Conservation (phyloP, 2,113 vertebrate species). For the Rhinoderma darwinii region DNA sequence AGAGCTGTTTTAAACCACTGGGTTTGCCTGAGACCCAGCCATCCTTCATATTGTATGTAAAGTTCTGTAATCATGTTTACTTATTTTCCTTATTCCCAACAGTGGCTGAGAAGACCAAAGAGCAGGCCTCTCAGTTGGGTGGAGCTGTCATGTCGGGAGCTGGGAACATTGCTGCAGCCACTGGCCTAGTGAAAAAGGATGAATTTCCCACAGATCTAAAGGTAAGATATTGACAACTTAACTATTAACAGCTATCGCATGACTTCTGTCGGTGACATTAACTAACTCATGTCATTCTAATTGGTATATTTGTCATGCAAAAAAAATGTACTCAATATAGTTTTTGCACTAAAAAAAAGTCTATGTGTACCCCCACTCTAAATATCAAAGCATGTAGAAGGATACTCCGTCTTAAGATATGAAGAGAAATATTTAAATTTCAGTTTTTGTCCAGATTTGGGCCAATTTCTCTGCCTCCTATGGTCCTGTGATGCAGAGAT, state of each 20-base stretch:
- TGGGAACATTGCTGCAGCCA: conserved; percentile 93
- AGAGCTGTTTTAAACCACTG: too few relatives aligned
- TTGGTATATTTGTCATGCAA: too few relatives aligned
- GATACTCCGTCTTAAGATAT: background rate
- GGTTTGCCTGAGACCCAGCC: too few relatives aligned
- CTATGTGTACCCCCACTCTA: too few relatives aligned
- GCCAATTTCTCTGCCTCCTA: background rate
- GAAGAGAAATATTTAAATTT: background rate
- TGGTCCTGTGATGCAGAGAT: too few relatives aligned
- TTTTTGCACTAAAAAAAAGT: background rate
- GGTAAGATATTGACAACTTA: conserved; percentile 71
- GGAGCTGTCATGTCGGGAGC: conserved; percentile 86
- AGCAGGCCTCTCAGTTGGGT: conserved; percentile 85
- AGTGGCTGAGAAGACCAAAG: conserved; percentile 98
- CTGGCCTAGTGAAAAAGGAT: conserved; percentile 93
- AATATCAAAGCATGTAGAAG: background rate
- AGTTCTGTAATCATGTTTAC: background rate
- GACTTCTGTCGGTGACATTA: background rate
- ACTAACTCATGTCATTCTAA: background rate
- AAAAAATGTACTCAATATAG: too few relatives aligned
- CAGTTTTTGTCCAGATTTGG: background rate
- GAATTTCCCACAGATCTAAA: conserved; percentile 94
- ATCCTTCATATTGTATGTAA: too few relatives aligned
- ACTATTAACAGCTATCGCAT: background rate
- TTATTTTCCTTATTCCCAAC: conserved; percentile 17